Evolutionary conservation across 2,888 invertebrate genomes (phyloP), one percentile per base, ranked within the genome.

Genomic region (Aradus depressus): DNA sequence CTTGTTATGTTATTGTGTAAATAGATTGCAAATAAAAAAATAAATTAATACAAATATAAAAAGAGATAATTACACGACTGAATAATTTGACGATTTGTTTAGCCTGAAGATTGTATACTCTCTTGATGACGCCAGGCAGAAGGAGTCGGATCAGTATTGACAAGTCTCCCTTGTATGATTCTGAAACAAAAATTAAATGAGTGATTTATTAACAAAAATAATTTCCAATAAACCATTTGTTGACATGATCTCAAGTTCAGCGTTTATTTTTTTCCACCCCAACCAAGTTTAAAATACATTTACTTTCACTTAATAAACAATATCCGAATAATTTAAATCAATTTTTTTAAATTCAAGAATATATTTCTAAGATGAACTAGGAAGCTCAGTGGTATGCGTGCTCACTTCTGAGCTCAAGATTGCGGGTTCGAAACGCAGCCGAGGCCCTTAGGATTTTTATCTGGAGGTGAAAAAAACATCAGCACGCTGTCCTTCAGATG

Each of bases 11-110:
- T n/a, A n/a, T n/a, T n/a, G 8, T 28, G 6, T 3, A 34, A 16
- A 16, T 16, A 38, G 21, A 38, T 14, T 19, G 12, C 2, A 16
- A 8, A 8, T 25, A 26, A 22, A n/a, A 23, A n/a, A 44, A 16
- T 43, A 26, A 25, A 3, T 6, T 31, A 3, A 31, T 19, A 28
- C 6, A 28, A 10, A 10, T 6, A 10, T 6, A 10, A 10, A 10
- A 10, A 10, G 28, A 28, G 19, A 25, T 22, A 59, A 60, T 62
- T 59, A 73, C 73, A 64, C 78, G 77, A 39, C 89, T 81, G 66
- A 91, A 93, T 38, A 92, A 68, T 68, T 95, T 93, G 0, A 91
- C 72, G 48, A 96, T 72, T 64, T 92, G 91, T 66, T 91, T 92
- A 64, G 84, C 90, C 71, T 91, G 89, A 43, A 96, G 70, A 71